Percentiles rank a stretch among this genome's conserved stretches.
phyloP scores from a whole-genome alignment of 2,113 vertebrate species.

The Mirza zaza region DNA sequence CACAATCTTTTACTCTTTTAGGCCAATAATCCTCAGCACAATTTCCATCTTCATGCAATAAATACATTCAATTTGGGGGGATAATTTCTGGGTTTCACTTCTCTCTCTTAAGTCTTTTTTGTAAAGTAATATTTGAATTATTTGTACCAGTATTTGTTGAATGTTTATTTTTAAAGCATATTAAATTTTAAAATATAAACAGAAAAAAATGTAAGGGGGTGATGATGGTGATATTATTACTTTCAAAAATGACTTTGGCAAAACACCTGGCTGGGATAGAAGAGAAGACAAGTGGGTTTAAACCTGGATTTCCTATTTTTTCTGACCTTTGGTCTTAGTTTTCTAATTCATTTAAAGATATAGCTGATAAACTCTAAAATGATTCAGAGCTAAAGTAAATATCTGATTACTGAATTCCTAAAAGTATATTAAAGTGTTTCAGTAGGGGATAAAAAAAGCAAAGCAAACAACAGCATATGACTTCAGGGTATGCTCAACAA shows the following conservation, averaged over 20 bases:
- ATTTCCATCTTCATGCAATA: constrained; percentile 85
- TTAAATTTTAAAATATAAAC: neutral
- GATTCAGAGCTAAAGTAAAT: neutral
- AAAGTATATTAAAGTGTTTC: neutral
- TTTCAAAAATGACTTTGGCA: neutral
- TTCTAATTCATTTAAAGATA: neutral
- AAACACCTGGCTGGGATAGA: fast-evolving
- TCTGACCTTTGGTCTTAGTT: neutral
- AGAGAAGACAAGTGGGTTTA: fast-evolving
- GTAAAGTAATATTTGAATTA: constrained; percentile 85
- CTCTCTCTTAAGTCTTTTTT: constrained; percentile 85
- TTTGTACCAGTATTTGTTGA: constrained; percentile 82
- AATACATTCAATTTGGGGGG: constrained; percentile 86
- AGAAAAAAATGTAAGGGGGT: neutral
- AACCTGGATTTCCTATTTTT: neutral
- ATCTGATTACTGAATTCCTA: neutral
- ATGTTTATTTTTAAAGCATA: neutral
- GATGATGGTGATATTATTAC: too few species aligned
- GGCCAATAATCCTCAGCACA: constrained; percentile 85
- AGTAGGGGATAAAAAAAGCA: neutral
- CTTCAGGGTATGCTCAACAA: neutral
- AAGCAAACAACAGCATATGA: neutral
- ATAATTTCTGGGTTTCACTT: constrained; percentile 86
- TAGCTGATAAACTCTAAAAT: neutral
- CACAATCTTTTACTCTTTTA: constrained; percentile 83